Evolutionary conservation across 2,888 invertebrate genomes (phyloP), one percentile per base, ranked within the genome.

Genomic region (Lypha dubia): DNA sequence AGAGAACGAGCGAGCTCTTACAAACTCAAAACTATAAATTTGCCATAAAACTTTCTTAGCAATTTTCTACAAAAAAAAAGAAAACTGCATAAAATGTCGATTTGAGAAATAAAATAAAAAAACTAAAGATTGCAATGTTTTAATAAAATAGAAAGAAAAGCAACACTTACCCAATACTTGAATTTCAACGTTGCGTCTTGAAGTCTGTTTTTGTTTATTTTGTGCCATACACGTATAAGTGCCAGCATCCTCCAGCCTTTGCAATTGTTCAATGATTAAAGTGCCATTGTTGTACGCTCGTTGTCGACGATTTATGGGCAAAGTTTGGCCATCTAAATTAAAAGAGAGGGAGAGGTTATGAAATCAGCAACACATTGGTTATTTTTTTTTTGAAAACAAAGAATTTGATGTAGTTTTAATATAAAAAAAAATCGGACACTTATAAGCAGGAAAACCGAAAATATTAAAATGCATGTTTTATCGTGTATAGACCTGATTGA

Each of bases 161-260:
- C 15, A 68, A 20, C 62, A 89, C 92, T 93, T 89, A 95, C 95
- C 95, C 88, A 95, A 92, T 90, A 95, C 95, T 93, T 95, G 95
- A 46, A 96, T 95, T 91, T 96, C 95, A 13, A 95, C 95, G 87
- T 95, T 95, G 70, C 95, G 93, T 85, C 96, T 94, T 24, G 96
- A 96, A 1, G 95, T 95, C 89, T 96, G 95, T 83, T 96, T 95
- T 90, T 97, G 97, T 86, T 96, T 94, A 92, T 97, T 97, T 86
- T 95, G 95, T 0, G 98, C 98, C 89, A 96, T 96, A 91, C 98
- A 98, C 63, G 96, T 97, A 93, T 98, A 98, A 13, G 96, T 96
- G 71, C 98, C 98, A 11, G 96, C 96, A 91, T 98, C 98, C 89
- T 96, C 96, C 63, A 94, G 94, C 70, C 96, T 94, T 91, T 97